Percentiles rank a stretch among this genome's conserved stretches.
Conservation (phyloP, 1,140 invertebrate genomes). For the Drosophila biarmipes region DNA sequence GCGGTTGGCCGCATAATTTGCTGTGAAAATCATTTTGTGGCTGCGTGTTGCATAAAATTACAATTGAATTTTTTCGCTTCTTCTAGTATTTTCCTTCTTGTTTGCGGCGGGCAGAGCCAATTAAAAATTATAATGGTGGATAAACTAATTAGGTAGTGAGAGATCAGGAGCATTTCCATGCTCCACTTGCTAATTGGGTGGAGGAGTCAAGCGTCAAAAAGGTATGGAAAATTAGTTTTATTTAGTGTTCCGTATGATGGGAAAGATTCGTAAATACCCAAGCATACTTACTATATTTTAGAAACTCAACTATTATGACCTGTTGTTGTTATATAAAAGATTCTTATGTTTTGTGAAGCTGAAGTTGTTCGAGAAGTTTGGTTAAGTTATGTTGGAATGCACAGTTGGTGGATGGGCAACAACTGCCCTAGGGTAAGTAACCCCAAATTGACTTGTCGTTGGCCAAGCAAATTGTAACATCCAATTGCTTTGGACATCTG, state of each 20-base stretch:
- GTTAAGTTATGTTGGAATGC: background rate
- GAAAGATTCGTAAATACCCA: background rate
- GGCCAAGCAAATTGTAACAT: conserved; percentile 69
- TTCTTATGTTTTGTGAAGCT: background rate
- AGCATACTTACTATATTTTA: too few species aligned
- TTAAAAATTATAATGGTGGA: conserved; percentile 63
- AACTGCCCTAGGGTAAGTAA: conserved; percentile 2
- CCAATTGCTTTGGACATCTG: conserved; percentile 67
- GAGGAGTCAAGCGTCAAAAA: background rate
- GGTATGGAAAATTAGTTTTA: background rate
- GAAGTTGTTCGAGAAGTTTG: background rate
- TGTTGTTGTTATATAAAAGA: too few species aligned
- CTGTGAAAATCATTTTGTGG: conserved; percentile 80
- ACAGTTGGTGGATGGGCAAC: background rate
- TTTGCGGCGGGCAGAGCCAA: conserved; percentile 45
- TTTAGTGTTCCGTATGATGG: background rate
- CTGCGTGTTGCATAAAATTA: conserved; percentile 80
- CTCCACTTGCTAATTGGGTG: conserved; percentile 18
- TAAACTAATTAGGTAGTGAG: conserved; percentile 57
- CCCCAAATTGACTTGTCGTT: conserved; percentile 69
- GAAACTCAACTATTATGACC: too few species aligned
- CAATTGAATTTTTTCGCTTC: conserved; percentile 58
- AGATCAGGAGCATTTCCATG: conserved; percentile 52
- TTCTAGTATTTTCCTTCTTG: conserved; percentile 24
- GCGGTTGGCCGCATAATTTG: conserved; percentile 79